A percentile compares a stretch with the other conserved stretches of the same genome.
Conservation (phyloP, 1,140 invertebrate species). For the Bombus waltoni region DNA sequence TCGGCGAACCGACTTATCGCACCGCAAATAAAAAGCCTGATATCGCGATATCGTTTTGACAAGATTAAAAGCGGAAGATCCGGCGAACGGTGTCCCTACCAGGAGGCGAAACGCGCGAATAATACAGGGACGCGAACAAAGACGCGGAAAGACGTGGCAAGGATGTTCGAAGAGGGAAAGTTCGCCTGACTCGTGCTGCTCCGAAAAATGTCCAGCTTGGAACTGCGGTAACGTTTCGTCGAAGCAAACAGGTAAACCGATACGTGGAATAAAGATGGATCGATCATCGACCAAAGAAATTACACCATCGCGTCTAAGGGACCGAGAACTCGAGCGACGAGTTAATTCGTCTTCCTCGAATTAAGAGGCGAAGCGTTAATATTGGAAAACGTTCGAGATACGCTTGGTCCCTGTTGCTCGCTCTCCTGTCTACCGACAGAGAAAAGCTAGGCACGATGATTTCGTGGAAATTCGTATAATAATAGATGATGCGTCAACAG, state of each 20-base stretch:
- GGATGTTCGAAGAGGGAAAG: neutral
- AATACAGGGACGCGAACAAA: neutral
- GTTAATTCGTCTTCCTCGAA: neutral
- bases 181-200: too few relatives aligned
- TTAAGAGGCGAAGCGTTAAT: neutral
- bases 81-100: neutral
- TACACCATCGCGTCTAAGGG: too few relatives aligned
- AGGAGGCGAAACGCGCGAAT: neutral
- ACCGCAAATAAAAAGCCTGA: slow-evolving; percentile 47
- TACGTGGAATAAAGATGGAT: too few relatives aligned
- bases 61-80: slow-evolving; percentile 29
- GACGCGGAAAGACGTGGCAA: too few relatives aligned
- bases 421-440: neutral
- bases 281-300: too few relatives aligned
- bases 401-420: neutral
- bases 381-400: neutral
- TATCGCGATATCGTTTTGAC: slow-evolving; percentile 48
- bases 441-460: neutral
- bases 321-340: neutral
- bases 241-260: too few relatives aligned
- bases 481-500: slow-evolving; percentile 23
- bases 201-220: too few relatives aligned
- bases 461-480: neutral
- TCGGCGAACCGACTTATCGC: slow-evolving; percentile 36
- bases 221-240: too few relatives aligned